These are phyloP conservation scores for Manis crassicaudata DNA, from an alignment of 2,797 vertebrate genomes.

Conservation along the genomic window DNA sequence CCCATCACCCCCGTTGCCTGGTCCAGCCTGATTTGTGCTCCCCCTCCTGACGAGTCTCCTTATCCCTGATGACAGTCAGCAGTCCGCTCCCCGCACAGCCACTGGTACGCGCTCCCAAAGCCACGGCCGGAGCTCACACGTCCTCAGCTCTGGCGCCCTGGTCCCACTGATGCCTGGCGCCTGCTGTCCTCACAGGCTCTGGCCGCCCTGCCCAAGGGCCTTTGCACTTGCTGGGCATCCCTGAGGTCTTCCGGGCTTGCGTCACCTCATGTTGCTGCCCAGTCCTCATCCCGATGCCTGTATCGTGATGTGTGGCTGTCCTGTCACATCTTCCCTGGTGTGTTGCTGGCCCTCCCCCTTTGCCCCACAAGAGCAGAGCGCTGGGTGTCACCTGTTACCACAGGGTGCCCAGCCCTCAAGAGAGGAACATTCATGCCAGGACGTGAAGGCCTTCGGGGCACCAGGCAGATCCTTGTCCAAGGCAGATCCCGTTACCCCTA, in stretches of 20 bases:
- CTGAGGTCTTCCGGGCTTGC: no score
- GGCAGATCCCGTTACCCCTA: rapidly evolving
- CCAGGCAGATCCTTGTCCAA: background rate
- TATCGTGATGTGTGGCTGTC: rapidly evolving
- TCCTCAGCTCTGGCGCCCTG: no score
- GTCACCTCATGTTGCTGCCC: no score
- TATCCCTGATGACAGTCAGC: no score
- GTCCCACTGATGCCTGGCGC: no score
- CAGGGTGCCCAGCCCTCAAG: background rate
- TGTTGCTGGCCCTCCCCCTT: background rate
- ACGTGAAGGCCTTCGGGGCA: background rate
- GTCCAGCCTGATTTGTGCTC: background rate
- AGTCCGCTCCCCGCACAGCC: no score
- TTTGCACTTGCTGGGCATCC: no score
- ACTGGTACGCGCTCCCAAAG: no score
- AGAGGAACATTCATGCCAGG: rapidly evolving
- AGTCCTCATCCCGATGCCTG: rapidly evolving
- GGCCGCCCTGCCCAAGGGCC: no score
- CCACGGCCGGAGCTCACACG: no score
- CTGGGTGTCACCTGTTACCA: background rate
- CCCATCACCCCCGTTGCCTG: rapidly evolving
- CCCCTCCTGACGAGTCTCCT: no score
- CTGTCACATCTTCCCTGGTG: rapidly evolving
- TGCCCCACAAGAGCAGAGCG: background rate
- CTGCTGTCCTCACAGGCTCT: no score